Base-by-base conservation (phyloP, 1,140 invertebrate genomes). In the Helicoverpa armigera region DNA sequence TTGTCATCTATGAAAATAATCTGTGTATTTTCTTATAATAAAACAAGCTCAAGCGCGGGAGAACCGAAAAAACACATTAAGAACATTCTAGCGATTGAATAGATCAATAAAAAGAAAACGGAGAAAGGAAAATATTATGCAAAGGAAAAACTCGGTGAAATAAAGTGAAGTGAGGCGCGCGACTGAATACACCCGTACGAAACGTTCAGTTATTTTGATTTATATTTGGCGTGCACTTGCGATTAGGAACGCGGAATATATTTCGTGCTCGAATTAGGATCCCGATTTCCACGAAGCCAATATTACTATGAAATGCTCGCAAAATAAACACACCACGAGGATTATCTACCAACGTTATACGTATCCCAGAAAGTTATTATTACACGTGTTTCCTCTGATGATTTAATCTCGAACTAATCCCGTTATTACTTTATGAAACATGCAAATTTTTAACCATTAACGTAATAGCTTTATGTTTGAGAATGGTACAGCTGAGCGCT, bases 171-270 rank as follows among this genome's bases (percentile, higher is more conserved):
- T 82, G 75, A 83, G 80, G 72, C 81, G 81, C n/a, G 80, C 48
- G 75, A 83, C 63, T 84, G 82, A 86, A 82, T 82, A 73, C 87
- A 73, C 74, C 35, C 56, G 58, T 82, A 72, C 81, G 79, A 82
- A 89, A 87, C 84, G 83, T 87, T 85, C 87, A 82, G 84, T 85
- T 88, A 89, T 87, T 89, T 86, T 86, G 86, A 88, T 86, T 87
- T 84, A 83, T 60, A 74, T 74, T 35, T 43, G 29, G 65, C 65
- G 69, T 72, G 54, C 72, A 74, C 54, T 74, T 56, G 53, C 72
- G 72, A 74, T 74, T 74, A 74, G 54, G 54, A 35, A 60, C 65
- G 18, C 43, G 43, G 43, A 23, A 48, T 69, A 51, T 51, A 69
- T 50, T 50, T 69, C 65, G 65, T 69, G 43, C n/a, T 69, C 35